A percentile compares a stretch with the other conserved stretches of the same genome.
Conservation (phyloP, 2,113 vertebrate species). For the Ciconia boyciana region DNA sequence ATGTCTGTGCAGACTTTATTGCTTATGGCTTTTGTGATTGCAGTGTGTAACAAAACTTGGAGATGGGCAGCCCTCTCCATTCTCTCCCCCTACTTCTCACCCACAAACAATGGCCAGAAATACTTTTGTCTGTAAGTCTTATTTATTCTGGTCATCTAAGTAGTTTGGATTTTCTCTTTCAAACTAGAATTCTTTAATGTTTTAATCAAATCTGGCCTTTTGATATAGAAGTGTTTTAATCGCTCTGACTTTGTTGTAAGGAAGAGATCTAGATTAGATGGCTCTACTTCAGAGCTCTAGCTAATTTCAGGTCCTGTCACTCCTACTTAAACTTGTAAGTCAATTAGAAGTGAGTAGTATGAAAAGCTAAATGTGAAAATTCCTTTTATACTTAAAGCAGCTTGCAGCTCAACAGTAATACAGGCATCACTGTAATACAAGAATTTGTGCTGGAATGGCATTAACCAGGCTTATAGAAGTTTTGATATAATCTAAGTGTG, state of each 20-base stretch:
- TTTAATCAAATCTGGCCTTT: not conserved
- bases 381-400: not conserved
- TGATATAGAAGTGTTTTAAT: not conserved
- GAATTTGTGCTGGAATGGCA: not conserved
- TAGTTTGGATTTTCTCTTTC: not conserved
- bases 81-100: not conserved
- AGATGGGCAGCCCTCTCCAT: not conserved
- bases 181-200: not conserved
- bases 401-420: not conserved
- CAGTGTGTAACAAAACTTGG: not conserved
- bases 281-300: not conserved
- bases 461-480: not conserved
- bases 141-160: not conserved
- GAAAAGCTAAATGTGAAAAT: not conserved
- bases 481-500: not conserved
- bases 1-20: not conserved
- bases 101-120: not conserved
- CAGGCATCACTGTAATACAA: not conserved
- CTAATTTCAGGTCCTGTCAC: not conserved
- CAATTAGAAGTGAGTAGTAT: not conserved
- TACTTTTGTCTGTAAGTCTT: not conserved
- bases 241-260: not conserved
- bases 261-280: not conserved
- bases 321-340: not conserved
- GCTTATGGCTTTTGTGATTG: not conserved